Base-by-base conservation (phyloP, 2,797 vertebrate genomes). In the Cossypha heuglini region DNA sequence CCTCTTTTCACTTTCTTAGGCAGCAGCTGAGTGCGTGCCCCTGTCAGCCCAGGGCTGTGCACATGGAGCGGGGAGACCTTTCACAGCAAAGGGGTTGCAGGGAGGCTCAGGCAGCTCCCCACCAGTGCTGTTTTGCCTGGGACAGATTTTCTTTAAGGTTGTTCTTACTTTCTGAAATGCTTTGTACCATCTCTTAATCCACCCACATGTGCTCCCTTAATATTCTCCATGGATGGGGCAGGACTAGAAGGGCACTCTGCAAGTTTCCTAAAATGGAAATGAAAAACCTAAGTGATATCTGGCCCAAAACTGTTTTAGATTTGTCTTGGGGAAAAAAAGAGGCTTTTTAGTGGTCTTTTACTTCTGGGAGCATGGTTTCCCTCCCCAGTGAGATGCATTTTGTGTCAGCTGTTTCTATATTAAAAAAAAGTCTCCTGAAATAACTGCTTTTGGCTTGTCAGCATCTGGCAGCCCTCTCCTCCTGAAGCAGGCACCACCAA, bases 391-490 rank as follows among this genome's bases (percentile, higher is more conserved):
- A 88, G 68, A 90, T 90, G 95, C 88, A 66, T 91, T 94, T 73
- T 85, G 79, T 86, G 96, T 95, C 85, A 91, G 93, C 42, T 95
- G 93, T 86, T 95, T 86, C 87, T 91, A 71, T 94, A 87, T 93
- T 92, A 86, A 92, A 90, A 52, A 52, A 93, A 91, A 22, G 48
- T 81, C 94, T 97, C 92, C 93, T 89, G 94, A 96, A 94, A 93
- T 95, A 94, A 91, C 88, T 13, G 38, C 91, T 97, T 82, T 89
- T 93, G 66, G 88, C 92, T 94, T 94, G 93, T 97, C 97, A 97
- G 97, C 97, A 97, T 97, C 96, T 97, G 97, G 96, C 96, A 67
- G 72, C 73, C 85, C 74, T 96, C 88, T 95, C 81, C 94, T 86
- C 52, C 48, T 92, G 86, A 57, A 97, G 94, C 86, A 96, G 82